Base-by-base conservation (phyloP, 2,113 vertebrate species). In the Vanacampus margaritifer region DNA sequence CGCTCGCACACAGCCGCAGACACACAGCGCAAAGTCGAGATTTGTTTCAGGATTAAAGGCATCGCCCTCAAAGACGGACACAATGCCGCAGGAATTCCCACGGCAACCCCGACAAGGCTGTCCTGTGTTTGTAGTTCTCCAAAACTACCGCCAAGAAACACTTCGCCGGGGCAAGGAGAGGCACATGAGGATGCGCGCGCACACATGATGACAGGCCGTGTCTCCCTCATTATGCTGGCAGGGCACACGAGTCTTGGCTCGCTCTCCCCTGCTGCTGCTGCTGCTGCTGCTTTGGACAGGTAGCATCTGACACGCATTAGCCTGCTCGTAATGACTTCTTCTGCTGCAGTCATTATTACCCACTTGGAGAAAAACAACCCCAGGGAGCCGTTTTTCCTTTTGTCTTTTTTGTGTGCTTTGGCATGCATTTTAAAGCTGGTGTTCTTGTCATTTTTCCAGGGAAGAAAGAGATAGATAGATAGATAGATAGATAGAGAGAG, bases 301-400 rank as follows among this genome's bases (percentile, higher is more conserved):
- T 89, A 89, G 76, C 88, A 88, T 88, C 88, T 90, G 89, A 89
- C 85, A 85, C 80, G 81, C 84, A 90, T 90, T 91, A 89, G 79
- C 80, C 79, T 23, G 73, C 85, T 83, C 86, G 84, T 88, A 86
- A 90, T 86, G 87, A 84, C 79, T 86, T 87, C 74, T 82, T 68
- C 74, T 78, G 68, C 74, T 79, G 76, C 79, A 78, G 82, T 81
- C 78, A 87, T 89, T 84, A 87, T 79, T 69, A 72, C 82, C 75
- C 72, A 76, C 72, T 79, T 74, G 79, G 78, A 74, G 76, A 79
- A 28, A 85, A 85, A 71, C 48, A 74, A 73, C 78, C 79, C 70
- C 71, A 28, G 76, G 73, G 78, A 41, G 57, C 28, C 62, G 59
- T 61, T 61, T 41, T 11, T 35, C 21, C 21, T 19, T 37, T 36